Conservation (phyloP, 1,140 invertebrate genomes). For the Lepidurus arcticus region DNA sequence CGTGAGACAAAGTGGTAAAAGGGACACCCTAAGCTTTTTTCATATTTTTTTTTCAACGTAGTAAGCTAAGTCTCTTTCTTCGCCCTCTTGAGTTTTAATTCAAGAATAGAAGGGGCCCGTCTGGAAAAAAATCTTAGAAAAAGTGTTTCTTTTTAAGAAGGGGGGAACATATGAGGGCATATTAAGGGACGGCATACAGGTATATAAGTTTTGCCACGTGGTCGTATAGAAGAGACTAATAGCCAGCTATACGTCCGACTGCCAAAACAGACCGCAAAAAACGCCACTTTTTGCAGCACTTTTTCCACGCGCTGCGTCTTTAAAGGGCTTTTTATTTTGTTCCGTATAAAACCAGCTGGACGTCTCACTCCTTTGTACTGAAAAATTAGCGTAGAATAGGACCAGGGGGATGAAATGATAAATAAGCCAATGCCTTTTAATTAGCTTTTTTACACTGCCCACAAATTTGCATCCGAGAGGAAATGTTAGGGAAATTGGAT, state of each 20-base stretch:
- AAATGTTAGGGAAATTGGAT: too few relatives aligned
- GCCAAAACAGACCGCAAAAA: slow-evolving; percentile 15
- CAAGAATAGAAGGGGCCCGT: not conserved
- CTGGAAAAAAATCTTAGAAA: not conserved
- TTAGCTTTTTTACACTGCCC: too few relatives aligned
- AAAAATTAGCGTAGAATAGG: too few relatives aligned
- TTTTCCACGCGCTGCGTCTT: not conserved
- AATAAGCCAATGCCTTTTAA: too few relatives aligned
- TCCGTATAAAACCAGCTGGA: not conserved
- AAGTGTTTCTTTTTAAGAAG: slow-evolving; percentile 3
- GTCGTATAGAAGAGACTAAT: slow-evolving; percentile 14
- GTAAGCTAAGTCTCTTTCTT: not conserved
- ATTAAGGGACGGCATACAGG: not conserved
- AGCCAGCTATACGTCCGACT: slow-evolving; percentile 1
- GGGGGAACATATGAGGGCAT: not conserved
- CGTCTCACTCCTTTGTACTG: slow-evolving; percentile 10
- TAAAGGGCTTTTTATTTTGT: not conserved
- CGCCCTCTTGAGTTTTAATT: not conserved
- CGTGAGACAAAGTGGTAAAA: not conserved
- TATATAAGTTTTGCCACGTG: not conserved
- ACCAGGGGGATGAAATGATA: too few relatives aligned
- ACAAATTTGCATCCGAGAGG: too few relatives aligned
- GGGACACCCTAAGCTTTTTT: not conserved
- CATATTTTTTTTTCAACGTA: not conserved
- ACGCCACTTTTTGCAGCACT: not conserved